These are phyloP conservation scores for Plectropomus leopardus DNA, from an alignment of 2,113 vertebrate genomes.

Conservation along the genomic window DNA sequence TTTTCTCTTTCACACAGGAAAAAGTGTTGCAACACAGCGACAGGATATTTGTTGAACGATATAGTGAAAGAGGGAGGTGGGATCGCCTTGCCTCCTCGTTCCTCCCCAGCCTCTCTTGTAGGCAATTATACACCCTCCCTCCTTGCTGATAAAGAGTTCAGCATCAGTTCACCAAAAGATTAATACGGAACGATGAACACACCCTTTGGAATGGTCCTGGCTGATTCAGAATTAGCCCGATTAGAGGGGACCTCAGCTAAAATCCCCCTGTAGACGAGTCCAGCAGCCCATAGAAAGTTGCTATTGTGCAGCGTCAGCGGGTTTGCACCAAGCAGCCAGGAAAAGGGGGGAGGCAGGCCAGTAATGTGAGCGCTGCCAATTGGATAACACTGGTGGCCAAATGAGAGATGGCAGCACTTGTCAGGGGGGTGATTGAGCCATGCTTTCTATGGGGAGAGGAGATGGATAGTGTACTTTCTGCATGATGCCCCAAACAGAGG, in stretches of 20 bases:
- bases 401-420: constrained; percentile 70
- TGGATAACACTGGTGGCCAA: constrained; percentile 66
- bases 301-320: constrained; percentile 75
- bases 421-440: constrained; percentile 69
- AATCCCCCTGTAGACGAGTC: constrained; percentile 61
- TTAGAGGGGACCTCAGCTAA: constrained; percentile 68
- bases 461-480: constrained; percentile 44
- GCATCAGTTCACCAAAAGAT: constrained; percentile 81
- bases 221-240: constrained; percentile 70
- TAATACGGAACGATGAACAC: constrained; percentile 71
- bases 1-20: constrained; percentile 6
- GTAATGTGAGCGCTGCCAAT: constrained; percentile 68
- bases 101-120: constrained; percentile 29
- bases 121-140: constrained; percentile 59
- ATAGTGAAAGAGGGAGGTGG: constrained; percentile 49
- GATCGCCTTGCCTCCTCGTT: constrained; percentile 39
- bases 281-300: constrained; percentile 66
- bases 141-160: constrained; percentile 80
- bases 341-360: constrained; percentile 36
- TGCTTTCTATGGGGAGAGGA: constrained; percentile 47
- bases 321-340: constrained; percentile 47
- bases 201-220: constrained; percentile 70
- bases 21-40: constrained; percentile 36
- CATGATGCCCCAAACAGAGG: constrained; percentile 34
- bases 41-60: constrained; percentile 49